Conservation (phyloP, 2,888 invertebrate species). For the Catotricha subobsoleta region DNA sequence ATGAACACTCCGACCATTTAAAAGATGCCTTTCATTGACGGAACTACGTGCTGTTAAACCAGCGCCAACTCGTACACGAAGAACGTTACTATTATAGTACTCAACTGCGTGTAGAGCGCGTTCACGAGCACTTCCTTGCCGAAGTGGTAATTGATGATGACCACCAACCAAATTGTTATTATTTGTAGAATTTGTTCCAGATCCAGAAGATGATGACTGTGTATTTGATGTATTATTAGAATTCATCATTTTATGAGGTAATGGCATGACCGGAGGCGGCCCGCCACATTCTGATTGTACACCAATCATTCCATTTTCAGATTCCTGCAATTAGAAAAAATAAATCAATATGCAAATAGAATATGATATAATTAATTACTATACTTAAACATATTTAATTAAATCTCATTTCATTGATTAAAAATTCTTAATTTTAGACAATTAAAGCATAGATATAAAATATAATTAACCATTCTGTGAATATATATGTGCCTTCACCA, state of each 20-base stretch:
- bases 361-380: too few relatives aligned
- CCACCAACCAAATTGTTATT: background rate
- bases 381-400: too few relatives aligned
- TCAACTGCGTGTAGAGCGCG: slow-evolving; percentile 34
- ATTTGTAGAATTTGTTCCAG: background rate
- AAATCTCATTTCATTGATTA: too few relatives aligned
- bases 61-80: slow-evolving; percentile 31
- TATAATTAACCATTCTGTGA: too few relatives aligned
- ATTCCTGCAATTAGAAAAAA: slow-evolving; percentile 6
- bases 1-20: slow-evolving; percentile 10
- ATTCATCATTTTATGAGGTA: slow-evolving; percentile 2
- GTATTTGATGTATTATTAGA: background rate
- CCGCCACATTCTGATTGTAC: slow-evolving; percentile 12
- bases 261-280: background rate
- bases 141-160: slow-evolving; percentile 2
- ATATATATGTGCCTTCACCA: too few relatives aligned
- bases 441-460: too few relatives aligned
- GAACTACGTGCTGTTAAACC: slow-evolving; percentile 22
- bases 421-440: too few relatives aligned
- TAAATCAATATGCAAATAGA: background rate
- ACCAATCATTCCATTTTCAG: slow-evolving; percentile 14
- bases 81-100: slow-evolving; percentile 35
- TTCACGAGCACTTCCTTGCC: slow-evolving; percentile 20
- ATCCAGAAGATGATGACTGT: background rate
- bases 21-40: slow-evolving; percentile 13